A percentile compares a stretch with the other conserved stretches of the same genome.
Evolutionary conservation across 2,888 invertebrate species (phyloP).

Genomic region (Oscheius sp.): DNA sequence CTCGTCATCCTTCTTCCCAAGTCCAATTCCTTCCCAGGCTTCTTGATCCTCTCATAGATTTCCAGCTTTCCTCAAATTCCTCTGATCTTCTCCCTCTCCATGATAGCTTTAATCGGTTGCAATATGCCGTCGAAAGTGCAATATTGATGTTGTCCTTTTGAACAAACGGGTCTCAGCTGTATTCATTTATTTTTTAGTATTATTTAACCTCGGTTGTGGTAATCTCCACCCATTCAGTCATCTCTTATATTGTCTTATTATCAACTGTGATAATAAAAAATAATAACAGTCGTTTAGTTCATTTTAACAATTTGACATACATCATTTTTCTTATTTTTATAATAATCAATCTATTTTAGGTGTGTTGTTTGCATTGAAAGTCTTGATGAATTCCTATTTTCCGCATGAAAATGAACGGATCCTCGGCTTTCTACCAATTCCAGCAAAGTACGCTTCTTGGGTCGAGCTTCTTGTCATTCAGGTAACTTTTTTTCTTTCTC

Average conservation of each 20-base stretch:
- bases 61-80: conserved; percentile 8
- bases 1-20: conserved; percentile 28
- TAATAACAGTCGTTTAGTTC: no score
- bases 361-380: conserved; percentile 78
- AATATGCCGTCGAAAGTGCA: conserved; percentile 59
- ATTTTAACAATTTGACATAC: no score
- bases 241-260: conserved; percentile 2
- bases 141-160: conserved; percentile 39
- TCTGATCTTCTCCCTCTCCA: conserved; percentile 14
- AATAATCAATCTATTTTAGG: conserved; percentile 69
- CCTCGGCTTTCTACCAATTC: conserved; percentile 72
- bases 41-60: conserved; percentile 52
- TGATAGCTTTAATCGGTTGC: conserved; percentile 45
- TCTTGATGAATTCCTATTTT: conserved; percentile 70
- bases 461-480: conserved; percentile 77
- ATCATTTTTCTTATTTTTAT: neutral
- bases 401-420: conserved; percentile 67
- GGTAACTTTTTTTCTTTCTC: conserved; percentile 77
- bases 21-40: conserved; percentile 36
- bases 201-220: conserved; percentile 20
- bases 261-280: conserved; percentile 18
- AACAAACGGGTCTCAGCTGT: neutral
- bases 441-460: conserved; percentile 76
- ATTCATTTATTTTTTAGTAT: conserved; percentile 10
- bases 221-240: conserved; percentile 9